Evolutionary conservation across 2,113 vertebrate species (phyloP), one percentile per base, ranked within the genome.

Genomic region (Pseudopodoces humilis): DNA sequence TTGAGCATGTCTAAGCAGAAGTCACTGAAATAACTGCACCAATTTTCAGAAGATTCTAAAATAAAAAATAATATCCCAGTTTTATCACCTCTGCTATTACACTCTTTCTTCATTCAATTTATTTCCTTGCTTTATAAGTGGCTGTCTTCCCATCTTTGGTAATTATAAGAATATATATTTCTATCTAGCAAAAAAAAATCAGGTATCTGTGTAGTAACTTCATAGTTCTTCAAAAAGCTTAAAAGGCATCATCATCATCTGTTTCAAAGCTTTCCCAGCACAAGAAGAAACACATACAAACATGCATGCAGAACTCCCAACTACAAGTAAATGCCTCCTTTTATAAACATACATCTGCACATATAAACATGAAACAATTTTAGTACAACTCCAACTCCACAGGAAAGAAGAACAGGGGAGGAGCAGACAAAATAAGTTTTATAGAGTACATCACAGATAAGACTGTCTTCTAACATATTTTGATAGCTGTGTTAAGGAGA

Each of bases 371-470:
- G 39, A 87, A 78, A 43, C 6, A 20, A 49, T 27, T 68, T 79
- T 50, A 87, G 37, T 19, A 17, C 10, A 46, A 16, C 20, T 52
- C 13, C 13, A 55, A 17, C 22, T 14, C 21, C 0, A 0, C 0
- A 3, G 10, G 10, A 24, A 15, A 11, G 41, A 6, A 56, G 2
- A 46, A 19, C 11, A 67, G 4, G 2, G 12, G 3, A 72, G 15
- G 3, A 41, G 17, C 13, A 63, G 28, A 47, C 27, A 67, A 24
- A 10, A 0, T 15, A 62, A 27, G 7, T 78, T 80, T 58, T 56
- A 44, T 2, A 53, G 10, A 0, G 3, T 28, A 24, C 25, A 70
- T 24, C 59, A 69, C 17, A 74, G n/a, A 50, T 24, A 74, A 72
- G 18, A 35, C 9, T 31, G 17, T 74, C 35, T 68, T 80, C 20